Percentiles rank a stretch among this genome's conserved stretches.
phyloP scores from a whole-genome alignment of 2,888 invertebrate species.

The Drosophila kuntzei region DNA sequence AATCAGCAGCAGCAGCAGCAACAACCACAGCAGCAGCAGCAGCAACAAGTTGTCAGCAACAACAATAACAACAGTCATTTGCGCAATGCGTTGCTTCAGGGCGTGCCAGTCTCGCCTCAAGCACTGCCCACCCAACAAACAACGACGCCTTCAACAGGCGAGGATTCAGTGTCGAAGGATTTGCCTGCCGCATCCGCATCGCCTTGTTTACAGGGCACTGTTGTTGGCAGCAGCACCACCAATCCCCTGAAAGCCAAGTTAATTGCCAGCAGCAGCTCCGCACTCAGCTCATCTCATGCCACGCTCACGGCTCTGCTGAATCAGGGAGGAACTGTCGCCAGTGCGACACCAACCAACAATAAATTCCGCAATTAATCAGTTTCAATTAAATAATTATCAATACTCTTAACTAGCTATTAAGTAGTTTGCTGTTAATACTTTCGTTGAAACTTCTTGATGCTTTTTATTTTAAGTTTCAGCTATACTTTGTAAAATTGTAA shows the following conservation, averaged over 20 bases:
- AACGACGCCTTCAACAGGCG: conserved; percentile 26
- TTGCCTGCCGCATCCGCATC: conserved; percentile 38
- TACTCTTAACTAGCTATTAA: conserved; percentile 7
- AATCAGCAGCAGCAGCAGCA: conserved; percentile 35
- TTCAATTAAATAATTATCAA: conserved; percentile 1
- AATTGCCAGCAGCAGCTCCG: conserved; percentile 72
- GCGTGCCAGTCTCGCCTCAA: conserved; percentile 59
- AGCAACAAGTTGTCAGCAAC: conserved; percentile 37
- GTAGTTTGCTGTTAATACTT: conserved; percentile 10
- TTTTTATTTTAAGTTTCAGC: conserved; percentile 9
- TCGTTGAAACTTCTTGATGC: neutral
- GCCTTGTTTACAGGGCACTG: conserved; percentile 66
- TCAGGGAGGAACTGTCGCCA: conserved; percentile 55
- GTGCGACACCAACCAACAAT: conserved; percentile 18
- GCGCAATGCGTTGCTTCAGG: conserved; percentile 83
- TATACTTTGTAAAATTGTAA: conserved; percentile 30
- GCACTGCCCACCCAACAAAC: conserved; percentile 25
- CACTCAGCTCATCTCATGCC: conserved; percentile 85
- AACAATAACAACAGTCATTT: conserved; percentile 82
- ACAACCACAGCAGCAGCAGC: conserved; percentile 24
- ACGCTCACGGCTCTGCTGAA: conserved; percentile 85
- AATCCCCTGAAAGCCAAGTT: conserved; percentile 62
- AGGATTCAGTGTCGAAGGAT: conserved; percentile 54
- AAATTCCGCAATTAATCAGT: conserved; percentile 55
- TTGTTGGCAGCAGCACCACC: conserved; percentile 67